A percentile compares a stretch with the other conserved stretches of the same genome.
Conservation (phyloP, 1,140 invertebrate genomes). For the Polypedilum vanderplanki region DNA sequence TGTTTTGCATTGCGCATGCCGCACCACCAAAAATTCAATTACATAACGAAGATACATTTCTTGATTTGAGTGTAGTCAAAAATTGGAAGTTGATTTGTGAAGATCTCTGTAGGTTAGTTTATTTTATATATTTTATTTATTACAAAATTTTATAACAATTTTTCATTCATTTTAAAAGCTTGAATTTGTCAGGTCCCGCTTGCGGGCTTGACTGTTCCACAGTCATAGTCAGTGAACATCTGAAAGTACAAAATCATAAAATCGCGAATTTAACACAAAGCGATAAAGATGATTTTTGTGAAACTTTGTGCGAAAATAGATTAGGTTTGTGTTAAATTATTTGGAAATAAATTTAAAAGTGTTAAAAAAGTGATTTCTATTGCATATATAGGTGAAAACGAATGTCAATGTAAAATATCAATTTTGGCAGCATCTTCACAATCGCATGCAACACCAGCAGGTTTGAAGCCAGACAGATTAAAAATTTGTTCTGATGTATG, state of each 20-base stretch:
- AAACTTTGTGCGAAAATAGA: conserved; percentile 21
- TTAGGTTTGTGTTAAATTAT: conserved; percentile 24
- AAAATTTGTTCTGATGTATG: conserved; percentile 3
- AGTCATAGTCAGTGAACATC: background rate
- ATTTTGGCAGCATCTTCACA: background rate
- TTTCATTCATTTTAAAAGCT: background rate
- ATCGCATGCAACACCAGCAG: background rate
- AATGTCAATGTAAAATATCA: background rate
- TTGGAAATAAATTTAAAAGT: background rate
- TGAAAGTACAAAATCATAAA: background rate
- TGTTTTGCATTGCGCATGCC: background rate
- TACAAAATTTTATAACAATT: conserved; percentile 8
- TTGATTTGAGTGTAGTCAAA: conserved; percentile 39
- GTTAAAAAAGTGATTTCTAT: background rate
- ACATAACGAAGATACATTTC: background rate
- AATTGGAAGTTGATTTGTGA: conserved; percentile 45
- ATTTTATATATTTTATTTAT: background rate
- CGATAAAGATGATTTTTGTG: conserved; percentile 17
- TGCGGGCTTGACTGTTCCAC: background rate
- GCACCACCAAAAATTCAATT: background rate
- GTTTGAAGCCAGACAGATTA: background rate
- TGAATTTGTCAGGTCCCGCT: background rate
- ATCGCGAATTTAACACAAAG: background rate
- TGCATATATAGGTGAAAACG: background rate
- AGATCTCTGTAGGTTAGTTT: conserved; percentile 45